Conservation (phyloP, 1,140 invertebrate genomes). For the Eupristina koningsbergeri region DNA sequence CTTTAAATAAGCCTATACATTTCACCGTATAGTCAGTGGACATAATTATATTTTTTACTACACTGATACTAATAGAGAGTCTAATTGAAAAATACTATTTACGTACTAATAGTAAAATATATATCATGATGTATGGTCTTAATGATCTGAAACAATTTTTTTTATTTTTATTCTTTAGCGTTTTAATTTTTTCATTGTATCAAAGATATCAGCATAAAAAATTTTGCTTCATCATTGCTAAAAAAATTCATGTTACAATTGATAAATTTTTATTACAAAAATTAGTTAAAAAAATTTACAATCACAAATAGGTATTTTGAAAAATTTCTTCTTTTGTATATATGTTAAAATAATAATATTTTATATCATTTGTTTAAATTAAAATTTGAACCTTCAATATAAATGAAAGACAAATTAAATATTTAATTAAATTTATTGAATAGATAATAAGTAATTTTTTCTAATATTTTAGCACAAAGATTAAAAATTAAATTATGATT, state of each 20-base stretch:
- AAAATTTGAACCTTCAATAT: neutral
- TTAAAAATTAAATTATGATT: neutral
- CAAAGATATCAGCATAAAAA: conserved; percentile 30
- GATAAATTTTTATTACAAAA: conserved; percentile 5
- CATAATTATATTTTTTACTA: conserved; percentile 34
- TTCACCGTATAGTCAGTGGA: conserved; percentile 40
- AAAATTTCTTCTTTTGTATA: neutral
- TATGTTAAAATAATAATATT: neutral
- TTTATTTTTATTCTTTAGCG: neutral
- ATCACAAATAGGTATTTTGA: conserved; percentile 23
- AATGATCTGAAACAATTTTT: conserved; percentile 33
- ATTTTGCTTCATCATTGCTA: conserved; percentile 13
- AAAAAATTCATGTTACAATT: conserved; percentile 31
- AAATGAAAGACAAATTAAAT: neutral
- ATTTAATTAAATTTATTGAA: neutral
- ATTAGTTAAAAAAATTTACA: neutral
- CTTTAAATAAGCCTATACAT: conserved; percentile 36
- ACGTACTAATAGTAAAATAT: conserved; percentile 3
- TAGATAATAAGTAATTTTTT: neutral
- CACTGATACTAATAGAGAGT: conserved; percentile 37
- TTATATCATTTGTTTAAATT: neutral
- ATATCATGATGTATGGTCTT: conserved; percentile 26
- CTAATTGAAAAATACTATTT: conserved; percentile 14
- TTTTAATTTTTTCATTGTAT: conserved; percentile 17
- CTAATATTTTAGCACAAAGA: neutral